Conservation (phyloP, 2,113 vertebrate species). For the Desmodus rotundus region DNA sequence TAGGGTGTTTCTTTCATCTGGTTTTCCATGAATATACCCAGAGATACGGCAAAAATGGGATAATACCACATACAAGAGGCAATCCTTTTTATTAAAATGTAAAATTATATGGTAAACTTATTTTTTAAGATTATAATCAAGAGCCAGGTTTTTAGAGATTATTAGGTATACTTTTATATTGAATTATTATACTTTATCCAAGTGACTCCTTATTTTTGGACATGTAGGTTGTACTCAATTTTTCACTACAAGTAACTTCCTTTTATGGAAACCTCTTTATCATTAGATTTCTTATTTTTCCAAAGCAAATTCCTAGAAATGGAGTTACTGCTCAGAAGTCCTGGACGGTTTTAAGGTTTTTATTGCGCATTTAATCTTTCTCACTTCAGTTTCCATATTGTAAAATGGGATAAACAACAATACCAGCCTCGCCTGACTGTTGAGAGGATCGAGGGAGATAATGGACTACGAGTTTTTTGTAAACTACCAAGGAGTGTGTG, state of each 20-base stretch:
- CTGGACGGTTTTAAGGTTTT: background rate
- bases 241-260: background rate
- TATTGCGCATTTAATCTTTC: background rate
- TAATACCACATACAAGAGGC: background rate
- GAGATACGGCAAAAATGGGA: background rate
- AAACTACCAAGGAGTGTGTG: background rate
- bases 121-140: background rate
- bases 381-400: background rate
- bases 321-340: background rate
- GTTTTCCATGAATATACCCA: background rate
- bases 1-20: background rate
- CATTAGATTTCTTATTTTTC: constrained; percentile 4
- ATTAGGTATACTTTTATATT: background rate
- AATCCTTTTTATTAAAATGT: background rate
- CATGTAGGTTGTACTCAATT: background rate
- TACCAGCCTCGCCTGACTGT: background rate
- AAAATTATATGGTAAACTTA: background rate
- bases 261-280: background rate
- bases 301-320: background rate
- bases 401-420: background rate
- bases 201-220: background rate
- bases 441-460: background rate
- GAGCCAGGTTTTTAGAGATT: background rate
- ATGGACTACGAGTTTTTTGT: background rate
- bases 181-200: background rate